Percentiles rank a stretch among this genome's conserved stretches.
phyloP scores from a whole-genome alignment of 1,140 invertebrate genomes.

The Caenorhabditis briggsae region DNA sequence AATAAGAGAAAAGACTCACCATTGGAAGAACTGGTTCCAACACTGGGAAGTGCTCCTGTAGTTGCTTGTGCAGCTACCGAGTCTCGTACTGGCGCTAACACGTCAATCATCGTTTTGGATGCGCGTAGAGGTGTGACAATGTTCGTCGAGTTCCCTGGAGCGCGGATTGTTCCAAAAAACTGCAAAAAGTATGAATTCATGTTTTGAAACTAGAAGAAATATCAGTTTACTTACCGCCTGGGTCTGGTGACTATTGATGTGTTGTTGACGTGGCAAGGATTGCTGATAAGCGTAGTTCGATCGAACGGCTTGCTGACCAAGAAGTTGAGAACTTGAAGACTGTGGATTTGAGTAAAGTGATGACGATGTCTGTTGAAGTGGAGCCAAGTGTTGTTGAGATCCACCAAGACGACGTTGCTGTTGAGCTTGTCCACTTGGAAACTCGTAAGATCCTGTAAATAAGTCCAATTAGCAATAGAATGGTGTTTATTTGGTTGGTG shows the following conservation, averaged over 20 bases:
- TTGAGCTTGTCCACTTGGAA: constrained; percentile 53
- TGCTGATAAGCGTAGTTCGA: constrained; percentile 49
- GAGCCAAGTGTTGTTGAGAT: constrained; percentile 37
- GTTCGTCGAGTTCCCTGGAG: constrained; percentile 24
- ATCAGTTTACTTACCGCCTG: constrained; percentile 46
- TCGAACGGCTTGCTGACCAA: constrained; percentile 51
- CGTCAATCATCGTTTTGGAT: constrained; percentile 65
- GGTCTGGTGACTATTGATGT: constrained; percentile 54
- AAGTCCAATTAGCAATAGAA: constrained; percentile 14
- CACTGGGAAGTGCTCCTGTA: constrained; percentile 24
- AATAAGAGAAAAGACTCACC: constrained; percentile 50
- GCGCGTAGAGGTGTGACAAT: constrained; percentile 59
- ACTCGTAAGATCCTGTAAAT: constrained; percentile 51
- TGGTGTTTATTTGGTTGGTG: neutral
- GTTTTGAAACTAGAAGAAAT: neutral
- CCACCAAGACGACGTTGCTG: constrained; percentile 44
- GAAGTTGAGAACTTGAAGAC: constrained; percentile 42
- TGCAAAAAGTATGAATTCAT: constrained; percentile 22
- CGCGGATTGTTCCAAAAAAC: constrained; percentile 51
- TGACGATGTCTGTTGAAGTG: constrained; percentile 20
- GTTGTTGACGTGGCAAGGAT: constrained; percentile 44
- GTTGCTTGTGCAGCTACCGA: constrained; percentile 51
- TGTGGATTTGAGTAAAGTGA: constrained; percentile 44
- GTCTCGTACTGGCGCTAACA: constrained; percentile 52
- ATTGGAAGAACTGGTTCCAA: constrained; percentile 56